Evolutionary conservation across 2,113 vertebrate genomes (phyloP).

Genomic region (Abramis brama): DNA sequence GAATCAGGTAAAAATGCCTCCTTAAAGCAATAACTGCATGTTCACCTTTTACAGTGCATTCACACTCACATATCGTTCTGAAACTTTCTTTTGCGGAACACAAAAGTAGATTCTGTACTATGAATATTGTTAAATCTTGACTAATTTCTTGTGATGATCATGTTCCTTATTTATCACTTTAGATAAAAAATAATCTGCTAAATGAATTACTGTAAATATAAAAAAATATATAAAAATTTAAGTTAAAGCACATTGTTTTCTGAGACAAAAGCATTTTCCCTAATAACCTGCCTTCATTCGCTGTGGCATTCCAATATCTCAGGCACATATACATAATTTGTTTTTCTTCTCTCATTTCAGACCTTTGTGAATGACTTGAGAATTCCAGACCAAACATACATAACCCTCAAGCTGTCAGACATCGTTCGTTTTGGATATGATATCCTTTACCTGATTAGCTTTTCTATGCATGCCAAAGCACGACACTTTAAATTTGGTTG

Average conservation of each 20-base stretch:
- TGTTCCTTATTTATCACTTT: background rate
- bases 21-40: too few species aligned
- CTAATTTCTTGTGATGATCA: background rate
- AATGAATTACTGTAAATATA: background rate
- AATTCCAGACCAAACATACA: conserved; percentile 97
- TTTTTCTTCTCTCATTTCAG: conserved; percentile 69
- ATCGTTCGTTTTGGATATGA: conserved; percentile 96
- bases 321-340: background rate
- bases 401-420: conserved; percentile 90
- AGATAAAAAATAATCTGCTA: background rate
- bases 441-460: conserved; percentile 78
- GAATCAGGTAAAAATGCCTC: too few species aligned
- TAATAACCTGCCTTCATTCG: too few species aligned
- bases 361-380: conserved; percentile 96
- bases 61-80: background rate
- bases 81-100: background rate
- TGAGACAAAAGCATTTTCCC: too few species aligned
- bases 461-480: background rate
- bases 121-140: background rate
- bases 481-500: too few species aligned
- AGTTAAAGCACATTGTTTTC: too few species aligned
- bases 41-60: too few species aligned
- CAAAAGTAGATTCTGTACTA: background rate
- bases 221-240: too few species aligned
- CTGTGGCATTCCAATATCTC: background rate